These are phyloP conservation scores for Ephestia elutella DNA, from an alignment of 1,140 invertebrate species.

Conservation along the genomic window DNA sequence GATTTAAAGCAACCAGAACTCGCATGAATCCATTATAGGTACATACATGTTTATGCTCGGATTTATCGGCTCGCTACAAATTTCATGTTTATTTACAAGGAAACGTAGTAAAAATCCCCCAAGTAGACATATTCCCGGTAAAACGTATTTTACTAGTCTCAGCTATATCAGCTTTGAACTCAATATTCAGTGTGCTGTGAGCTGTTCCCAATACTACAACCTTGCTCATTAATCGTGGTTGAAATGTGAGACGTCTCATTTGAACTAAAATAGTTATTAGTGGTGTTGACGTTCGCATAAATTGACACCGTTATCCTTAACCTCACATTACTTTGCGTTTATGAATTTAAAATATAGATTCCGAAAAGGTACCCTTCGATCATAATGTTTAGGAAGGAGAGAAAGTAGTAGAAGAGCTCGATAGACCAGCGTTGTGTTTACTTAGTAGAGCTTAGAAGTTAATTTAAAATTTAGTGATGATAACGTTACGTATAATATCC, in stretches of 20 bases:
- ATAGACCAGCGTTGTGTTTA: too few species aligned
- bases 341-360: too few species aligned
- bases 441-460: too few species aligned
- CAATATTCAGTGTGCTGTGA: neutral
- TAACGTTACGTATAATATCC: too few species aligned
- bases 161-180: neutral
- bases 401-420: too few species aligned
- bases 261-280: neutral
- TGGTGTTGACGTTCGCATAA: neutral
- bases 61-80: neutral
- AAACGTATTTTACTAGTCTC: neutral
- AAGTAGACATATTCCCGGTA: neutral
- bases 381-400: too few species aligned
- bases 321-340: too few species aligned
- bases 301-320: too few species aligned
- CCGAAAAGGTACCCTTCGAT: too few species aligned
- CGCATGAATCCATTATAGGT: neutral
- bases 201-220: neutral
- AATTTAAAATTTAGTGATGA: too few species aligned
- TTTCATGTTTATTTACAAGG: neutral
- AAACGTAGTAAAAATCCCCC: neutral
- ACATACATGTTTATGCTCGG: neutral
- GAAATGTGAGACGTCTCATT: neutral
- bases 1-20: neutral
- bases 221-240: neutral